phyloP scores from a whole-genome alignment of 2,113 vertebrate genomes.

The Suncus etruscus region DNA sequence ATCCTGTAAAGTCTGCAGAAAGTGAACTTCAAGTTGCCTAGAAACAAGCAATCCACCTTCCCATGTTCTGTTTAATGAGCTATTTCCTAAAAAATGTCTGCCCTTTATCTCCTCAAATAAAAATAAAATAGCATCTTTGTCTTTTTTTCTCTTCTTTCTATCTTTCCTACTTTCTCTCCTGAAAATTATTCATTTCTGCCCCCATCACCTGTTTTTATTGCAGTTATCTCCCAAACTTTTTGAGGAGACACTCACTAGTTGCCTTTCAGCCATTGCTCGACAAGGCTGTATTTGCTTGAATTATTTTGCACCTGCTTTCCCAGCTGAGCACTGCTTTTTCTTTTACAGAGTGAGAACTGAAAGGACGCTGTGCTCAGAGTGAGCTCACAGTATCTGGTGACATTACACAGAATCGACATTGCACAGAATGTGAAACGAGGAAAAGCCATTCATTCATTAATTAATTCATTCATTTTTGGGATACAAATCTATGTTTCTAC shows the following conservation, averaged over 20 bases:
- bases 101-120: conserved; percentile 11
- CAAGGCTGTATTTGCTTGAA: conserved; percentile 75
- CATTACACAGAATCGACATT: not conserved
- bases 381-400: conserved; percentile 9
- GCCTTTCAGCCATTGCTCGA: conserved; percentile 59
- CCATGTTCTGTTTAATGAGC: not conserved
- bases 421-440: conserved; percentile 9
- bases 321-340: conserved; percentile 68
- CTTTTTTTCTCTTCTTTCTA: not conserved
- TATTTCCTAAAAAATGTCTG: not conserved
- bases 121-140: conserved; percentile 6
- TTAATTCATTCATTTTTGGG: not conserved
- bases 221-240: conserved; percentile 59
- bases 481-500: not conserved
- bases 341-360: conserved; percentile 64
- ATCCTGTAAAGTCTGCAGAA: conserved; percentile 5
- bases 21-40: not conserved
- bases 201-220: conserved; percentile 41
- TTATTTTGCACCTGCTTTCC: conserved; percentile 77
- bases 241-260: conserved; percentile 43
- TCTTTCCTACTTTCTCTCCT: conserved; percentile 31
- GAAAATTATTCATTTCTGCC: not conserved
- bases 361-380: conserved; percentile 41
- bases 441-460: not conserved
- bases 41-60: conserved; percentile 7